phyloP scores from a whole-genome alignment of 2,113 vertebrate genomes.

The Gallinago jamesoni region DNA sequence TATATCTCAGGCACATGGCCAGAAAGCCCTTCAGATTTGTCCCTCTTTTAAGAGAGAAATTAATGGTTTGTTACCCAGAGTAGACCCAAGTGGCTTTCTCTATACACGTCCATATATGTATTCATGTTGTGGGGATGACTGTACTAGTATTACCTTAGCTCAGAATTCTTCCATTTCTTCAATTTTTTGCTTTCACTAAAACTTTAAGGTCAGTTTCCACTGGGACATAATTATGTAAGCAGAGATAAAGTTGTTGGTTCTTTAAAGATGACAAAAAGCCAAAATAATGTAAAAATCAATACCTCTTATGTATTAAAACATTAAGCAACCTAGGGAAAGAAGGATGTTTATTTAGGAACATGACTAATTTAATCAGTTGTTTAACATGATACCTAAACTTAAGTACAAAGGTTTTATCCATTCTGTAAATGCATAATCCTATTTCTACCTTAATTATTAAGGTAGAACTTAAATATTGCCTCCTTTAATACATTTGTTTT shows the following conservation, averaged over 20 bases:
- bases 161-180: neutral
- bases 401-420: neutral
- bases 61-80: neutral
- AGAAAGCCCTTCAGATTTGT: neutral
- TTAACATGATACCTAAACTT: neutral
- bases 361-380: neutral
- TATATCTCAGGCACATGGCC: neutral
- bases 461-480: neutral
- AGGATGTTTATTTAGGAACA: neutral
- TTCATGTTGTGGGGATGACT: neutral
- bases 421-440: neutral
- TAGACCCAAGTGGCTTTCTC: neutral
- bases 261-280: neutral
- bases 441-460: neutral
- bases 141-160: neutral
- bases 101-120: neutral
- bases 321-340: neutral
- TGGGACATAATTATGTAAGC: neutral
- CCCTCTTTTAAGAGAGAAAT: neutral
- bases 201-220: neutral
- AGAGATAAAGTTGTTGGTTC: neutral
- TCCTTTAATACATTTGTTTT: neutral
- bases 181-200: neutral
- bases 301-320: neutral
- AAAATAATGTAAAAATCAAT: neutral